These are phyloP conservation scores for Drosophila anomelani DNA, from an alignment of 2,888 invertebrate species.

Conservation along the genomic window DNA sequence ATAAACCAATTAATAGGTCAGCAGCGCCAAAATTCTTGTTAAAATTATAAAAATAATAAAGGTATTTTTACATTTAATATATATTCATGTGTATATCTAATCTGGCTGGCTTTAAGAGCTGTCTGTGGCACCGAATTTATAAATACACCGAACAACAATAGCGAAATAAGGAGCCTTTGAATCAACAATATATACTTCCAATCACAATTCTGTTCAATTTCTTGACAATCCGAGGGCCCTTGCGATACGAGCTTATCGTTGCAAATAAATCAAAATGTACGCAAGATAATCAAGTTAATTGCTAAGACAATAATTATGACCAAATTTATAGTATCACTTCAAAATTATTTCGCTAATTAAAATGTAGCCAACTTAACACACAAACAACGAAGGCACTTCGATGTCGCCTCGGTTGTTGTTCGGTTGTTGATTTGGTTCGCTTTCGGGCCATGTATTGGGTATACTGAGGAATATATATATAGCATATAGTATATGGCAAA, in stretches of 20 bases:
- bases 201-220: slow-evolving; percentile 26
- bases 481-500: slow-evolving; percentile 7
- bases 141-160: slow-evolving; percentile 33
- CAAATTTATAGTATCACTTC: slow-evolving; percentile 78
- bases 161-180: slow-evolving; percentile 6
- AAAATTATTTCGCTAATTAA: slow-evolving; percentile 76
- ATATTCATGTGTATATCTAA: slow-evolving; percentile 54
- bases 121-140: slow-evolving; percentile 54
- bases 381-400: slow-evolving; percentile 36
- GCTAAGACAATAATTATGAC: slow-evolving; percentile 77
- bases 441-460: background rate
- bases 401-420: slow-evolving; percentile 14
- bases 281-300: slow-evolving; percentile 73
- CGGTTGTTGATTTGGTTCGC: slow-evolving; percentile 22
- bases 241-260: slow-evolving; percentile 50
- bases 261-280: slow-evolving; percentile 71
- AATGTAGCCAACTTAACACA: slow-evolving; percentile 61
- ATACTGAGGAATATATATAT: background rate
- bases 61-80: slow-evolving; percentile 8
- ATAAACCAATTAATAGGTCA: slow-evolving; percentile 14
- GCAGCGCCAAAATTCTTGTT: background rate
- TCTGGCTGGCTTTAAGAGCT: slow-evolving; percentile 46
- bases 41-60: slow-evolving; percentile 6
- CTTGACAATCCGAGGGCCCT: slow-evolving; percentile 43
- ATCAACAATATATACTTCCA: slow-evolving; percentile 12